Percentiles rank a stretch among this genome's conserved stretches.
Conservation (phyloP, 2,797 vertebrate genomes). For the Gallinago stenura region DNA sequence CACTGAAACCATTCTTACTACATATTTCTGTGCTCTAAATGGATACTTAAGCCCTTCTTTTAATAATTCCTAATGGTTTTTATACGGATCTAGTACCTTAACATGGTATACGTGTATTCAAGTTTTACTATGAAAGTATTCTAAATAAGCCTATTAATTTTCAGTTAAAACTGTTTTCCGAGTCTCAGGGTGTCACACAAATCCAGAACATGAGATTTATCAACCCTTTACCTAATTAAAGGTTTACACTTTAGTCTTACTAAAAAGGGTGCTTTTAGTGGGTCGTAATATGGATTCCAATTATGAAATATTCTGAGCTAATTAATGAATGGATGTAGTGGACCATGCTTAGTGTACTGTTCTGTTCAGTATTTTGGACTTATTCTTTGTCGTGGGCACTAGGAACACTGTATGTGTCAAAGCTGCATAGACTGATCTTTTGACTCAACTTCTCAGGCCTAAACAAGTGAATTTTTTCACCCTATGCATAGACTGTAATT, state of each 20-base stretch:
- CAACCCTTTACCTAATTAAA: slow-evolving; percentile 61
- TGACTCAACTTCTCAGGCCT: not conserved
- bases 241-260: slow-evolving; percentile 57
- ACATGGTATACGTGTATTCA: not conserved
- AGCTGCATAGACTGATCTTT: not conserved
- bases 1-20: slow-evolving; percentile 42
- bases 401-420: not conserved
- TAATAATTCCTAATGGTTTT: not conserved
- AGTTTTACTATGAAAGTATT: slow-evolving; percentile 4
- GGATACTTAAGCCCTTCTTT: slow-evolving; percentile 23
- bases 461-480: not conserved
- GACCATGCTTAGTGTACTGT: not conserved
- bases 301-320: slow-evolving; percentile 37
- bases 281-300: slow-evolving; percentile 8
- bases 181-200: slow-evolving; percentile 29
- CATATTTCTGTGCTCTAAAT: slow-evolving; percentile 25
- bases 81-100: not conserved
- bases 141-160: slow-evolving; percentile 32
- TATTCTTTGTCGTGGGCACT: not conserved
- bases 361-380: not conserved
- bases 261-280: slow-evolving; percentile 2
- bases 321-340: slow-evolving; percentile 7
- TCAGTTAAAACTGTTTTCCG: slow-evolving; percentile 38
- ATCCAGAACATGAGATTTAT: slow-evolving; percentile 49
- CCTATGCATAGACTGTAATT: not conserved